A percentile compares a stretch with the other conserved stretches of the same genome.
Evolutionary conservation across 2,797 vertebrate genomes (phyloP).

Genomic region (Spinibarbus caldwelli): DNA sequence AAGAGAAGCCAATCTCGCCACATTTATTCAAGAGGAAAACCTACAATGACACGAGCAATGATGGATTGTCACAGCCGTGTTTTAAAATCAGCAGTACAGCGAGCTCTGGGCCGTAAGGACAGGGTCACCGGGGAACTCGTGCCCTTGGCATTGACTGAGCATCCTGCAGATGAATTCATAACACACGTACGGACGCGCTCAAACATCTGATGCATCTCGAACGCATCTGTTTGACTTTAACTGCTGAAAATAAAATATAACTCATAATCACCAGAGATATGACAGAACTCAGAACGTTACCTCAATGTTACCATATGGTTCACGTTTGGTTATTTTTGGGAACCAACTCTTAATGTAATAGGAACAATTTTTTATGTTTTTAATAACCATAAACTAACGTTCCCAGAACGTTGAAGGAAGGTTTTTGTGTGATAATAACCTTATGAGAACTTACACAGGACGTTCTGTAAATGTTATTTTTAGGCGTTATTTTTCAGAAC

Average conservation of each 20-base stretch:
- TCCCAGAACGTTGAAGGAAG: neutral
- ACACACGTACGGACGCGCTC: neutral
- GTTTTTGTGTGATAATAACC: neutral
- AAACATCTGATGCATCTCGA: constrained; percentile 31
- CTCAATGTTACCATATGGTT: neutral
- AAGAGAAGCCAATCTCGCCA: neutral
- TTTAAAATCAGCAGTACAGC: constrained; percentile 13
- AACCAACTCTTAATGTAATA: no score
- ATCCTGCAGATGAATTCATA: constrained; percentile 12
- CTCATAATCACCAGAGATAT: neutral
- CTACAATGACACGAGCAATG: neutral
- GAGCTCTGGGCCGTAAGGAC: constrained; percentile 1
- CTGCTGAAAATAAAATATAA: neutral
- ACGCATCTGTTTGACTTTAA: neutral
- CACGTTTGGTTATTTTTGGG: neutral
- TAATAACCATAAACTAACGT: neutral
- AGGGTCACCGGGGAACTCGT: constrained; percentile 18
- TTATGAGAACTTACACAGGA: neutral
- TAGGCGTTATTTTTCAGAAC: neutral
- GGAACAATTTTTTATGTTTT: neutral
- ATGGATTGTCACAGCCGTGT: neutral
- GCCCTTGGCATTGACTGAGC: constrained; percentile 49
- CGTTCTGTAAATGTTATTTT: neutral
- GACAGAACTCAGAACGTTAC: neutral
- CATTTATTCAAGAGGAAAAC: constrained; percentile 14